A percentile compares a stretch with the other conserved stretches of the same genome.
These are phyloP conservation scores for Propsilocerus akamusi DNA, from an alignment of 1,140 invertebrate genomes.

Conservation along the genomic window DNA sequence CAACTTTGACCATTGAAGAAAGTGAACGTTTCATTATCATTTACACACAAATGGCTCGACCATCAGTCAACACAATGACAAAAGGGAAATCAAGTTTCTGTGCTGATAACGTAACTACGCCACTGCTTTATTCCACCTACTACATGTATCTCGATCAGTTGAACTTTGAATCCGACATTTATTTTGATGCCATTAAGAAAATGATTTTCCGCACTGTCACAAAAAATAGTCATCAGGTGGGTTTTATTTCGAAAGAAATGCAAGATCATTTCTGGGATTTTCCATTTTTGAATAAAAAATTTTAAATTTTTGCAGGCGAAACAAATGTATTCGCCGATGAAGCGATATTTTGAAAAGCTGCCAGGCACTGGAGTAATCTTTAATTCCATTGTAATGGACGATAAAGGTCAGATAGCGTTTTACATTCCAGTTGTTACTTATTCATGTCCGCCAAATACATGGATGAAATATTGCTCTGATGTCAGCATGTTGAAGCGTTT, in stretches of 20 bases:
- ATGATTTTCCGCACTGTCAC: not conserved
- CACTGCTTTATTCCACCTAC: not conserved
- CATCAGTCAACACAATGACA: too few relatives aligned
- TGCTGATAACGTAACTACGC: not conserved
- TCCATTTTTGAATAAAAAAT: too few relatives aligned
- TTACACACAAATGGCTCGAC: not conserved
- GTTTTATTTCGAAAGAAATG: too few relatives aligned
- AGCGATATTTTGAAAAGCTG: not conserved
- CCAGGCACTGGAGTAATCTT: not conserved
- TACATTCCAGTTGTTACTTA: not conserved
- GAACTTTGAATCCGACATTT: not conserved
- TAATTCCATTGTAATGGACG: not conserved
- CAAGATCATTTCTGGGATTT: too few relatives aligned
- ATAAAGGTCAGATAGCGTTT: not conserved
- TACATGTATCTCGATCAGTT: not conserved
- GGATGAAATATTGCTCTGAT: not conserved
- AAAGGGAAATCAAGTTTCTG: not conserved
- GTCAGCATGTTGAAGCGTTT: not conserved
- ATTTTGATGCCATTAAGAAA: not conserved
- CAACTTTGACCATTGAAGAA: not conserved
- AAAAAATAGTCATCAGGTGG: not conserved
- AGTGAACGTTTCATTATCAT: not conserved
- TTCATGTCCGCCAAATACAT: not conserved
- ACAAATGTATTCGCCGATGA: not conserved
- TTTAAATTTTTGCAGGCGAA: not conserved